Base-by-base conservation (phyloP, 2,888 invertebrate genomes). In the Coleophora flavipennella region DNA sequence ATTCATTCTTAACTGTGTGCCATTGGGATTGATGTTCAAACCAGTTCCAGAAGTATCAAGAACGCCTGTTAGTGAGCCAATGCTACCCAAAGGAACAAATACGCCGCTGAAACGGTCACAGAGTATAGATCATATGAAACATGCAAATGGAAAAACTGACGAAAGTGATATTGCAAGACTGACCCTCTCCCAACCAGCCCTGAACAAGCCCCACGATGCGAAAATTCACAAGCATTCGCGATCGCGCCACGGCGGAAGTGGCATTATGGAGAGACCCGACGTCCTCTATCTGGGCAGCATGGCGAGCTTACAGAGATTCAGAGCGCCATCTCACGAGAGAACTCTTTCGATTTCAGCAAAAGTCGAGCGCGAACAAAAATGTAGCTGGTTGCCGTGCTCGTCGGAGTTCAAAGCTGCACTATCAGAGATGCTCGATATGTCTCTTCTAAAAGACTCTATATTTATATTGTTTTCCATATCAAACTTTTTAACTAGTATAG, bases 401-500 rank as follows among this genome's bases (percentile, higher is more conserved):
- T 81, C 87, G 36, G 92, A 92, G 67, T 90, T 91, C 8, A 88
- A 88, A 59, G 89, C 91, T 49, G 91, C 91, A 1, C 76, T 94
- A 43, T 83, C 86, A 35, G 90, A 92, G 75, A 95, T 97, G 94
- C 87, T 97, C 59, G 94, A 97, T 64, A 86, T 97, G 49, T 88
- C 91, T 1, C 85, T 99, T 36, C 87, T 99, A 42, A 89, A 89
- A 54, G 94, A 97, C 73, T 89, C 91, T 25, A 86, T 97, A 48
- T 99, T 97, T 71, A 85, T 98, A 48, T 79, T 98, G 44, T 99
- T 98, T 72, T 90, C 92, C 10, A 56, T 95, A 39, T 98, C 98
- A 31, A 99, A 99, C 78, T 96, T 99, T 70, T 91, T 94, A 64
- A 96, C 96, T 33, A 97, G 95, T 66, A 91, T 97, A 62, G 97